Evolutionary conservation across 2,113 vertebrate species (phyloP).

Genomic region (Canis aureus): DNA sequence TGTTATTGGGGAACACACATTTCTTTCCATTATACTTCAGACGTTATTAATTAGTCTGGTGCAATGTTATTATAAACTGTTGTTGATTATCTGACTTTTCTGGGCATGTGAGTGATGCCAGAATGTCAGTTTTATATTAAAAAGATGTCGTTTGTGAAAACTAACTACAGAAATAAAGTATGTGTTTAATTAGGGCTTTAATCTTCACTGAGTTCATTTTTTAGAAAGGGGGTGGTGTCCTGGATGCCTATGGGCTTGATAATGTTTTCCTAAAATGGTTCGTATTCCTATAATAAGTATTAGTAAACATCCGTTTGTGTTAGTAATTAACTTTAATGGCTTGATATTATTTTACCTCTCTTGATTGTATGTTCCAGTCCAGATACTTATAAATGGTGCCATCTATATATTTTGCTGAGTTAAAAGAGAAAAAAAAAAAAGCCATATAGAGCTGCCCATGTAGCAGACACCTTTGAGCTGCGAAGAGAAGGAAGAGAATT

Average conservation of each 20-base stretch:
- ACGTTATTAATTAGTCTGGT: constrained; percentile 82
- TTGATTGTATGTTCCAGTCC: constrained; percentile 77
- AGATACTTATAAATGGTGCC: constrained; percentile 76
- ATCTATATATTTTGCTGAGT: background rate
- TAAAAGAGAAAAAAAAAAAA: constrained; percentile 18
- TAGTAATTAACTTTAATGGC: constrained; percentile 84
- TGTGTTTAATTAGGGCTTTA: constrained; percentile 90
- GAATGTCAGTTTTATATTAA: constrained; percentile 88
- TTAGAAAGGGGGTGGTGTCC: constrained; percentile 51
- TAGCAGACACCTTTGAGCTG: background rate
- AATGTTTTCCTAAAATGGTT: constrained; percentile 86
- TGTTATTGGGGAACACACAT: constrained; percentile 49
- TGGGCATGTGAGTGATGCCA: constrained; percentile 84
- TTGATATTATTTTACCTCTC: constrained; percentile 85
- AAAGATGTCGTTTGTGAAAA: constrained; percentile 87
- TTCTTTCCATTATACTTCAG: constrained; percentile 78
- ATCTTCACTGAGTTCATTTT: constrained; percentile 85
- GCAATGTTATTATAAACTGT: constrained; percentile 85
- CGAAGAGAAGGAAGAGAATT: background rate
- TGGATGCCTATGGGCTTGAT: constrained; percentile 84
- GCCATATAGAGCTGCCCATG: background rate
- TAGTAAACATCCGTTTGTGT: constrained; percentile 86
- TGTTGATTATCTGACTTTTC: constrained; percentile 87
- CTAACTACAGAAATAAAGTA: constrained; percentile 89
- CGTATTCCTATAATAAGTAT: constrained; percentile 79